Base-by-base conservation (phyloP, 1,140 invertebrate species). In the Conus betulinus region DNA sequence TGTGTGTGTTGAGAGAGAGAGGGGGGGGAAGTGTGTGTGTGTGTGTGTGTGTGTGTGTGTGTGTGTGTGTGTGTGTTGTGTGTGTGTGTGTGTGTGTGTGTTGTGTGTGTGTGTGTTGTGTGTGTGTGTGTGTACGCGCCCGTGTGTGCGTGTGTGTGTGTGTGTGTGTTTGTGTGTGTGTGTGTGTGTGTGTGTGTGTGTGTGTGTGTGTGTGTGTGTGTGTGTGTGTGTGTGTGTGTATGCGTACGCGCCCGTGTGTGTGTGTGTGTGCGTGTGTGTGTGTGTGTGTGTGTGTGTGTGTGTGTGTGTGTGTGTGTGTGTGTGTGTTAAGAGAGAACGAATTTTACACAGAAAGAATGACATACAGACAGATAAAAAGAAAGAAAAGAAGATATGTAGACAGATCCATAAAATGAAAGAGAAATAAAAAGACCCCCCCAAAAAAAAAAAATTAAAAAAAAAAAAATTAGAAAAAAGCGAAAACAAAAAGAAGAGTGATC, bases 271-370 rank as follows among this genome's bases (percentile, higher is more conserved):
- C 20, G 23, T 71, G 20, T 71, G 67, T 71, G 67, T 23, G 23
- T 71, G 11, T 71, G 23, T 71, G 11, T 71, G 23, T 71, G 11
- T 71, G 23, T 71, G 67, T 71, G 23, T 71, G 67, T 71, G 23
- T 71, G 67, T 71, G 67, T 23, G 67, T 71, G 67, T 71, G 67
- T 71, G 67, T 71, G 67, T 71, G 67, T 71, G 23, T 71, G 67
- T 71, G 6, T 71, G 67, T 87, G 13, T 87, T 1, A 39, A 39
- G 39, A 39, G 0, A 39, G 39, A 39, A 39, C 39, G 39, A 39
- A 39, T 39, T 39, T 39, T 39, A 1, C 0, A 39, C 39, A 39
- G 39, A 39, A 39, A 39, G 39, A 39, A 39, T 39, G 39, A 39
- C 39, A 39, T 39, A 39, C 39, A 39, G 39, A 39, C 39, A 39